A percentile compares a stretch with the other conserved stretches of the same genome.
Conservation (phyloP, 1,140 invertebrate genomes). For the Lysiphlebus fabarum region DNA sequence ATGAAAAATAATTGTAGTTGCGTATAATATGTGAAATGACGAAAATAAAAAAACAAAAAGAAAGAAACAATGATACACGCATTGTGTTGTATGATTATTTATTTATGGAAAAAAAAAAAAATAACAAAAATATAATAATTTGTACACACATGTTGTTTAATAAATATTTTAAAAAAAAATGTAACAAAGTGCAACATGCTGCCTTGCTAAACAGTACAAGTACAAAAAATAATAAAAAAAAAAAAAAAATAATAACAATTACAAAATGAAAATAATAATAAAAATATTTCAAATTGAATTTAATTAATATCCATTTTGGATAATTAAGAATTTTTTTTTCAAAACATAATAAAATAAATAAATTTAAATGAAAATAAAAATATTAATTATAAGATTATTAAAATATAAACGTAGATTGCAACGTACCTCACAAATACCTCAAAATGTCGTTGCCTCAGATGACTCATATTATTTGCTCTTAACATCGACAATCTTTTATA, state of each 20-base stretch:
- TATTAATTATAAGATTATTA: slow-evolving; percentile 33
- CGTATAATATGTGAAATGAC: no score
- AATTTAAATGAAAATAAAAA: slow-evolving; percentile 42
- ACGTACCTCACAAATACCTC: slow-evolving; percentile 50
- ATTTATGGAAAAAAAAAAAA: not conserved
- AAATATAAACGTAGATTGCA: slow-evolving; percentile 32
- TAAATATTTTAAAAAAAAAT: slow-evolving; percentile 50
- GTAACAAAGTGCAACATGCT: slow-evolving; percentile 59
- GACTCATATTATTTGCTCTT: not conserved
- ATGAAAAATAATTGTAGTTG: no score
- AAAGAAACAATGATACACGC: slow-evolving; percentile 10
- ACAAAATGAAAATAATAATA: no score
- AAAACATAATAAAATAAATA: slow-evolving; percentile 26
- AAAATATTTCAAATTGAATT: slow-evolving; percentile 55
- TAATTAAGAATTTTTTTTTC: slow-evolving; percentile 55
- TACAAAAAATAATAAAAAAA: slow-evolving; percentile 56
- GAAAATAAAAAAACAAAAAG: slow-evolving; percentile 1
- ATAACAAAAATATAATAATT: slow-evolving; percentile 14
- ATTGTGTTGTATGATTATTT: slow-evolving; percentile 8
- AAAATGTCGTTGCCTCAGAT: slow-evolving; percentile 48
- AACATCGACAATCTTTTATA: slow-evolving; percentile 9
- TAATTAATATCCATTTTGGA: slow-evolving; percentile 49
- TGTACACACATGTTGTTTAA: slow-evolving; percentile 33
- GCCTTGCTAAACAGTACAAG: slow-evolving; percentile 59
- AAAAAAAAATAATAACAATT: slow-evolving; percentile 18